Percentiles rank a stretch among this genome's conserved stretches.
These are phyloP conservation scores for Hymenochirus boettgeri DNA, from an alignment of 2,113 vertebrate genomes.

Conservation along the genomic window DNA sequence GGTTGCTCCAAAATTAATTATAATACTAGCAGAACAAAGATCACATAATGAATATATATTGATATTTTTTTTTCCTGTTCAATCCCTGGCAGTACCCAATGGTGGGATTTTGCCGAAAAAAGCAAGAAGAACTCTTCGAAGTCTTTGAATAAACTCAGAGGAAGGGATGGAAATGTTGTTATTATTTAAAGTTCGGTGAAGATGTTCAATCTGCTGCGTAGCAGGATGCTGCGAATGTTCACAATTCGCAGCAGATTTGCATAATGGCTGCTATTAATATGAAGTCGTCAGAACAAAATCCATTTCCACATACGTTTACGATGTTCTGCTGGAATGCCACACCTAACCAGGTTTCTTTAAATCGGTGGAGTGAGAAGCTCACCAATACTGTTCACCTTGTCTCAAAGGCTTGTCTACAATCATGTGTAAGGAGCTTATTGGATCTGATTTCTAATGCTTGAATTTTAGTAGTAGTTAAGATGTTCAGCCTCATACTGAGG, in stretches of 20 bases:
- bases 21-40: too few species aligned
- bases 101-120: constrained; percentile 87
- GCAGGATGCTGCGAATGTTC: constrained; percentile 66
- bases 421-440: constrained; percentile 72
- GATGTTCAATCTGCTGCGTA: constrained; percentile 85
- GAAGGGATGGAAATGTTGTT: constrained; percentile 82
- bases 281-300: constrained; percentile 63
- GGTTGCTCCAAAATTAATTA: too few species aligned
- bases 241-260: constrained; percentile 68
- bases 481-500: constrained; percentile 87
- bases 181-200: constrained; percentile 85
- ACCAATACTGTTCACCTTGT: constrained; percentile 72
- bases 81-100: constrained; percentile 95
- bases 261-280: constrained; percentile 61
- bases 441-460: constrained; percentile 86
- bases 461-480: constrained; percentile 86
- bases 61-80: constrained; percentile 91
- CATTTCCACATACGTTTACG: constrained; percentile 79
- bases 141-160: constrained; percentile 74
- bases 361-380: constrained; percentile 62
- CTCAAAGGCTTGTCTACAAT: constrained; percentile 65
- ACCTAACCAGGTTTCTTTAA: constrained; percentile 78
- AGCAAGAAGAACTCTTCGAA: constrained; percentile 79
- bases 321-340: constrained; percentile 74
- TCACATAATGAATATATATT: too few species aligned